Percentiles rank a stretch among this genome's conserved stretches.
Conservation (phyloP, 2,888 invertebrate species). For the Mimumesa dahlbomi region DNA sequence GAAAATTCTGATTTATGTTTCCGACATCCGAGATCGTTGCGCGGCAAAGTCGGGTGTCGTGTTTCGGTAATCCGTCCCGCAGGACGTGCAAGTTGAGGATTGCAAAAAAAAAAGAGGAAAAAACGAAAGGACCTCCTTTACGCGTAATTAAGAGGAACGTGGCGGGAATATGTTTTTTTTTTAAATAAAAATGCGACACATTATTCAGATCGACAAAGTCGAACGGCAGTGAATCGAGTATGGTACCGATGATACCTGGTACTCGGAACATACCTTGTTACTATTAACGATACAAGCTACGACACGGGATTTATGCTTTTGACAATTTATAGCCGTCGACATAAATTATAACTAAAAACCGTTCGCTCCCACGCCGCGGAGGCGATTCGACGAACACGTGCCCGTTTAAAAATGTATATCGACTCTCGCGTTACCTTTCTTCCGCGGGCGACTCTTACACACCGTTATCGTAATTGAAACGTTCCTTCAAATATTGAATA, state of each 20-base stretch:
- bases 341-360: slow-evolving; percentile 30
- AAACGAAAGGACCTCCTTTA: too few relatives aligned
- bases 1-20: slow-evolving; percentile 5
- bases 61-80: slow-evolving; percentile 39
- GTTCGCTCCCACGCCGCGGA: slow-evolving; percentile 5
- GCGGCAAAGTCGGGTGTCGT: slow-evolving; percentile 11
- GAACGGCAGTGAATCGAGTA: slow-evolving; percentile 20
- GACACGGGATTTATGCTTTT: slow-evolving; percentile 19
- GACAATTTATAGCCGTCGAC: slow-evolving; percentile 21
- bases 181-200: too few relatives aligned
- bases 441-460: too few relatives aligned
- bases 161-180: too few relatives aligned
- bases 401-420: not conserved
- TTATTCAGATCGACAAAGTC: not conserved
- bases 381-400: too few relatives aligned
- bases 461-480: too few relatives aligned
- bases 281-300: slow-evolving; percentile 24
- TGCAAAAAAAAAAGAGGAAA: not conserved
- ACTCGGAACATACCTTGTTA: slow-evolving; percentile 10
- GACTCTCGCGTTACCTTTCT: too few relatives aligned
- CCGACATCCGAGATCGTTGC: slow-evolving; percentile 18
- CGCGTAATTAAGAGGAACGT: too few relatives aligned
- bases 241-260: too few relatives aligned
- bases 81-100: slow-evolving; percentile 11
- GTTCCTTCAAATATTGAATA: too few relatives aligned